Evolutionary conservation across 2,113 vertebrate species (phyloP).

Genomic region (Corythornis vintsioides): DNA sequence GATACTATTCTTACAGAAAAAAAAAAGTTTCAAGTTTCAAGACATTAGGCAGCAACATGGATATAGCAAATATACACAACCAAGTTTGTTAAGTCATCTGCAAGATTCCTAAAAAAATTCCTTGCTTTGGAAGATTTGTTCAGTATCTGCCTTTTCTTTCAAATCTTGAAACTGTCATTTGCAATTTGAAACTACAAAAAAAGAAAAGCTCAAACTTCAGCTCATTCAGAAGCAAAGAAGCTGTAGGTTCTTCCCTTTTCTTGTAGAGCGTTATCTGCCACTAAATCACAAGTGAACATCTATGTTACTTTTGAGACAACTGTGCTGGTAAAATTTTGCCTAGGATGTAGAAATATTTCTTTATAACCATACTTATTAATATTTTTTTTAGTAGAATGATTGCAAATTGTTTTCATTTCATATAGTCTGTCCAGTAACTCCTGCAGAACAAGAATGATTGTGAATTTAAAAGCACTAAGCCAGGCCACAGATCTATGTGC

Average conservation of each 20-base stretch:
- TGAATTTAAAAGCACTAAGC: neutral
- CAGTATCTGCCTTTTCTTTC: neutral
- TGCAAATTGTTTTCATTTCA: neutral
- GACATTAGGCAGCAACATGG: fast-evolving
- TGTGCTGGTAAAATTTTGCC: neutral
- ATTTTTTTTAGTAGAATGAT: neutral
- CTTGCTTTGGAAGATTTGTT: neutral
- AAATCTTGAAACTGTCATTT: neutral
- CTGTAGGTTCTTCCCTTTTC: neutral
- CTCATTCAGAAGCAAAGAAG: neutral
- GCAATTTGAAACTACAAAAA: neutral
- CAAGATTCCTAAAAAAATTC: neutral
- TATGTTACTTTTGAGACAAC: neutral
- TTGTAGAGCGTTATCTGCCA: neutral
- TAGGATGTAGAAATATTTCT: neutral
- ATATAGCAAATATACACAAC: fast-evolving
- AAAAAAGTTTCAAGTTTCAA: neutral
- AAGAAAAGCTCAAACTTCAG: neutral
- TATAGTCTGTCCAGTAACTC: neutral
- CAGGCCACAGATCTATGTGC: neutral
- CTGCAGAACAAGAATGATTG: neutral
- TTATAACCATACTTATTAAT: neutral
- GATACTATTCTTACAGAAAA: neutral
- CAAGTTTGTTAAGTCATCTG: neutral
- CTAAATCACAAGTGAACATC: neutral